Base-by-base conservation (phyloP, 2,888 invertebrate species). In the Tenodera sinensis region DNA sequence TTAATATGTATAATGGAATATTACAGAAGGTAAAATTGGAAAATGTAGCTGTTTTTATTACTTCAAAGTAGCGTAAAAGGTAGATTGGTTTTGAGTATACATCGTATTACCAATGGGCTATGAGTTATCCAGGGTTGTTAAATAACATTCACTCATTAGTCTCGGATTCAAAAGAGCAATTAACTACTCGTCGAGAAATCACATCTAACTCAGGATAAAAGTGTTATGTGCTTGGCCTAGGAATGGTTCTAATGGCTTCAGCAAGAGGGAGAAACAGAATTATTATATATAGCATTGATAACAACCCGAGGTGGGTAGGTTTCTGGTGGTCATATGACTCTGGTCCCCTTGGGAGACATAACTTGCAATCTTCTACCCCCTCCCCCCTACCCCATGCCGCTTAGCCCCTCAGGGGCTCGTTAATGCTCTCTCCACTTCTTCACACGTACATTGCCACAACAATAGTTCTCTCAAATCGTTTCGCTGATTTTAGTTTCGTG, bases 301-400 rank as follows among this genome's bases (percentile, higher is more conserved):
- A 71, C 54, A 71, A 71, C 54, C 54, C 54, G 54, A 71, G 54
- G 54, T 71, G 25, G 54, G 54, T 20, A 71, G 88, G 20, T 71
- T 71, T 71, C 54, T 71, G 54, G 54, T 89, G 87, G 87, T 87
- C 89, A 88, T 88, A 88, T 83, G 85, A 47, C 83, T 81, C 86
- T 87, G 47, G 83, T 88, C 81, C 89, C 86, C 83, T 15, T 30
- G 88, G 88, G 89, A 88, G 85, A 81, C 83, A 89, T 89, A 89
- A 89, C 89, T 89, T 28, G 89, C 89, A 89, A 88, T 89, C 89
- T 89, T n/a, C 42, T 47, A 28, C 85, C 34, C 47, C 47, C 42
- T 42, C 47, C 25, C 6, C 25, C 28, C 14, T 42, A 27, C 25
- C 6, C 25, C 28, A 25, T 12, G 20, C 9, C 27, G 27, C 54